Evolutionary conservation across 2,888 invertebrate species (phyloP).

Genomic region (Euplagia quadripunctaria): DNA sequence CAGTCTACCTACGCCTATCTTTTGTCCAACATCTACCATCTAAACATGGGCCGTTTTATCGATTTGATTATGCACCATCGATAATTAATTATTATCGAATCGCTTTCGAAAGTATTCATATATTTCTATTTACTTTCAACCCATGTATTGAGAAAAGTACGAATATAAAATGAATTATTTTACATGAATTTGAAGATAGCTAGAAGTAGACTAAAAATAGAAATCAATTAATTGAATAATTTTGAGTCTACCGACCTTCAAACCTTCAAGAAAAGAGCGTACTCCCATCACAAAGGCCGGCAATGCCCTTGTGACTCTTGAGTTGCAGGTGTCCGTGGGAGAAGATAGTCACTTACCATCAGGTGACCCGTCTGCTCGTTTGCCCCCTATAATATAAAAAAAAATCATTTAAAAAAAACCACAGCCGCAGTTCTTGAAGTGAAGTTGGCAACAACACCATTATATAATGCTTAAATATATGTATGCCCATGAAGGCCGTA

Average conservation of each 20-base stretch:
- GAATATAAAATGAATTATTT: slow-evolving; percentile 15
- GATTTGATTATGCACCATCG: slow-evolving; percentile 18
- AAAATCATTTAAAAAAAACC: too few relatives aligned
- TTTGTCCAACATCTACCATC: slow-evolving; percentile 14
- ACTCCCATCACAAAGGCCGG: too few relatives aligned
- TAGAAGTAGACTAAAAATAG: neutral
- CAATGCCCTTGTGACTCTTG: too few relatives aligned
- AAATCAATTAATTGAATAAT: slow-evolving; percentile 1
- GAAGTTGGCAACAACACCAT: slow-evolving; percentile 48
- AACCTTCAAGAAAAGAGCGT: too few relatives aligned
- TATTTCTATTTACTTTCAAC: slow-evolving; percentile 15
- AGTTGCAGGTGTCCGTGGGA: too few relatives aligned
- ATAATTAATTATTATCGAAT: slow-evolving; percentile 9
- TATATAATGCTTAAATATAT: slow-evolving; percentile 46
- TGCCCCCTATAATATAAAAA: too few relatives aligned
- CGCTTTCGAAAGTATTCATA: slow-evolving; percentile 17
- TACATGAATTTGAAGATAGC: slow-evolving; percentile 7
- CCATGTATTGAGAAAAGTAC: neutral
- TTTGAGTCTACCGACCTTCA: too few relatives aligned
- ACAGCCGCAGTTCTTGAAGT: slow-evolving; percentile 14
- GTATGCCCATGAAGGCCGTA: slow-evolving; percentile 58
- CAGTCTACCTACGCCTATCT: slow-evolving; percentile 24
- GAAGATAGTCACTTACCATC: too few relatives aligned
- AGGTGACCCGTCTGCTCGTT: too few relatives aligned
- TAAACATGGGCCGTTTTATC: slow-evolving; percentile 9